Base-by-base conservation (phyloP, 2,113 vertebrate genomes). In the Xyliphius kryptos region DNA sequence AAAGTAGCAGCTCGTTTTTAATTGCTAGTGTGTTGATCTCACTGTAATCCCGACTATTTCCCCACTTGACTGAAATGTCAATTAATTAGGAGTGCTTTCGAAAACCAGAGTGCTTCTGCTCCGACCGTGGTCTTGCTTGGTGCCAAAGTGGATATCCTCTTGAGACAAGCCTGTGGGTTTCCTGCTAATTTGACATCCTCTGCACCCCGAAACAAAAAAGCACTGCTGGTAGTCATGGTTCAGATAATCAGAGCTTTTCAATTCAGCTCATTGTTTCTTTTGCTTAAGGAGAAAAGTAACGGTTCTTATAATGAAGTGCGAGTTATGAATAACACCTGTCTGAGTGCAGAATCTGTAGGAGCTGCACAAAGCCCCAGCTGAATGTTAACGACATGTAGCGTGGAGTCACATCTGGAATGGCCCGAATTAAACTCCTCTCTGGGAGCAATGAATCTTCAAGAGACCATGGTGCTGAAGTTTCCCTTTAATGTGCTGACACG, bases 401-500 rank as follows among this genome's bases (percentile, higher is more conserved):
- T 16, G 8, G 54, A 32, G 19, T 44, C 56, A 53, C 66, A 66
- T 69, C 56, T 61, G 56, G 47, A 51, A 12, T 16, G 32, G 56
- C 52, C 61, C 37, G 43, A 15, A 36, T 16, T 19, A 12, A 32
- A 16, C 56, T 70, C 48, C 26, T 32, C 26, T 32, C 26, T 32
- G 26, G 26, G 26, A 32, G 26, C 26, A 32, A 32, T 32, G 26
- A 32, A 32, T 32, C 26, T 32, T 40, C 61, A 21, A 56, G 15
- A 58, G 26, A 49, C 26, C 26, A 32, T 32, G 26, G 48, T 36
- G 19, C 59, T 38, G 55, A 65, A 67, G 61, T 61, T 65, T 53
- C 40, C 55, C 68, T 68, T 71, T 74, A 56, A 68, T 67, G 63
- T 68, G 56, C 54, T 64, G 65, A 67, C 68, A 74, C 69, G 64